Conservation (phyloP, 2,888 invertebrate species). For the Pandemis corylana region DNA sequence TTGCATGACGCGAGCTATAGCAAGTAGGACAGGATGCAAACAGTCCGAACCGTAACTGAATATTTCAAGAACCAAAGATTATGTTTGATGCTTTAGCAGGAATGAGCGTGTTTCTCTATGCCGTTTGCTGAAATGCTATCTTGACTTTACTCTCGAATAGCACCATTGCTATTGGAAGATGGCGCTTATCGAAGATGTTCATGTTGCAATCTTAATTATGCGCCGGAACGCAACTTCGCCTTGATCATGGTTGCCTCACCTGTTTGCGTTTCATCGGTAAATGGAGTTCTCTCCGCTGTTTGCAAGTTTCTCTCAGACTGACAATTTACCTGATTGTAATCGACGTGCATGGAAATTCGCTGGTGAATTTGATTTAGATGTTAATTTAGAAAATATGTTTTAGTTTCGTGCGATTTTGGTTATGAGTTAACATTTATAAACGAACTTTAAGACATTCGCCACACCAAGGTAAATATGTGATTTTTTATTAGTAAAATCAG, state of each 20-base stretch:
- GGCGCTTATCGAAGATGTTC: conserved; percentile 25
- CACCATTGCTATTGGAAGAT: too few species aligned
- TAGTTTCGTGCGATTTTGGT: neutral
- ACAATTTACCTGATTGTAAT: conserved; percentile 57
- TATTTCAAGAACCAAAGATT: too few species aligned
- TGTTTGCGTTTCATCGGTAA: conserved; percentile 70
- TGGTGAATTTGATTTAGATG: conserved; percentile 27
- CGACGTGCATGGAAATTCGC: conserved; percentile 11
- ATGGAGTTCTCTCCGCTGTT: conserved; percentile 59
- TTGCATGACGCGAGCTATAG: too few species aligned
- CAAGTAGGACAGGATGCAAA: too few species aligned
- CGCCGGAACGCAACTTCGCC: conserved; percentile 42
- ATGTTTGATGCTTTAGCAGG: neutral
- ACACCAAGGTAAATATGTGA: too few species aligned
- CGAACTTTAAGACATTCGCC: too few species aligned
- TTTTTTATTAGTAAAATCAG: too few species aligned
- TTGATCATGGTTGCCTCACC: conserved; percentile 55
- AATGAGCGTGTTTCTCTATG: neutral
- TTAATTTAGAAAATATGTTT: conserved; percentile 23
- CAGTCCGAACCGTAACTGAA: too few species aligned
- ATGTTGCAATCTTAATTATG: conserved; percentile 39
- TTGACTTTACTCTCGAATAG: neutral
- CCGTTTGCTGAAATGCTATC: neutral
- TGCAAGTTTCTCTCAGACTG: conserved; percentile 55
- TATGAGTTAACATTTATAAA: too few species aligned